Conservation (phyloP, 2,888 invertebrate genomes). For the Ectemnius cavifrons region DNA sequence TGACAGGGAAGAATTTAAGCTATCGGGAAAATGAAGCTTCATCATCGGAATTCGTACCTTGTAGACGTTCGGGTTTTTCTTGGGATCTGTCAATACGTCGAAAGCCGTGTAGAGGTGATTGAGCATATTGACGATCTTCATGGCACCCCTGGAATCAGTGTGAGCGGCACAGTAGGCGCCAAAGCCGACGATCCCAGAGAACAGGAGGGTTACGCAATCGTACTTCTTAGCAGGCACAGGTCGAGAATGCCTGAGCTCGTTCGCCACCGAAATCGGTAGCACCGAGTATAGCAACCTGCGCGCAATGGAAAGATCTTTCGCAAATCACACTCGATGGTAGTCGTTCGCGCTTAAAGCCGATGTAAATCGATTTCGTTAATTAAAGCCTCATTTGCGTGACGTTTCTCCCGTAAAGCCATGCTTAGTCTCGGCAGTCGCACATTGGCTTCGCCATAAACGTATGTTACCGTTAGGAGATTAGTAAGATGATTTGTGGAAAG, state of each 20-base stretch:
- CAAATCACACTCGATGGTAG: neutral
- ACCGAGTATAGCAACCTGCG: constrained; percentile 94
- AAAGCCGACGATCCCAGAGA: constrained; percentile 96
- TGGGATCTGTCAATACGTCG: constrained; percentile 95
- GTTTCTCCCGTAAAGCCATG: too few species aligned
- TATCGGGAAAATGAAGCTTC: too few species aligned
- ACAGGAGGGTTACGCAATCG: constrained; percentile 94
- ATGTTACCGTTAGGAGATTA: too few species aligned
- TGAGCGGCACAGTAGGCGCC: constrained; percentile 93
- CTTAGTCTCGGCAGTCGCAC: too few species aligned
- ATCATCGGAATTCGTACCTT: constrained; percentile 82
- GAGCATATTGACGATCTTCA: constrained; percentile 96
- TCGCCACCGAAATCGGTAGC: constrained; percentile 95
- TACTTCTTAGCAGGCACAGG: constrained; percentile 94
- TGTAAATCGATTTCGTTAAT: neutral
- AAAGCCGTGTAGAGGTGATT: constrained; percentile 96
- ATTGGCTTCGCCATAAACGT: too few species aligned
- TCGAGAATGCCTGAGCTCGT: constrained; percentile 93
- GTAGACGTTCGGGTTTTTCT: constrained; percentile 95
- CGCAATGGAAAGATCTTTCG: neutral
- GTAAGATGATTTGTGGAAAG: too few species aligned
- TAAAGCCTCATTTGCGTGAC: neutral
- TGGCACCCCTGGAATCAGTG: constrained; percentile 94
- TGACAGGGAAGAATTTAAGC: too few species aligned
- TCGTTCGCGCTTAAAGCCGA: neutral